phyloP scores from a whole-genome alignment of 1,140 invertebrate genomes.

The Aporrectodea caliginosa region DNA sequence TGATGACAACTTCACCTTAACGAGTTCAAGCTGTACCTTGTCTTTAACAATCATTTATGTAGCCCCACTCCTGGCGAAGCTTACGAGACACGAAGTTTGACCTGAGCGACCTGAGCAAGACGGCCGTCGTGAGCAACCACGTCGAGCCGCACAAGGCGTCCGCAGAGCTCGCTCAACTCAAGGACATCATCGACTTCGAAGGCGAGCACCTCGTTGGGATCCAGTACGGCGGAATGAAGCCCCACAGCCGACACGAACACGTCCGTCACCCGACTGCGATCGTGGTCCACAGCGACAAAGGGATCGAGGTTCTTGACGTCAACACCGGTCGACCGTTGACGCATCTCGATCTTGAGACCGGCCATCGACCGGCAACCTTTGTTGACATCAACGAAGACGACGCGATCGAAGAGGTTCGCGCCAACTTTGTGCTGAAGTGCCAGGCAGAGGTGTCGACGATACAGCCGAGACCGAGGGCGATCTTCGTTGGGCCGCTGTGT shows the following conservation, averaged over 20 bases:
- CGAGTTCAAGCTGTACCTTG: not conserved
- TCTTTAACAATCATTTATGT: not conserved
- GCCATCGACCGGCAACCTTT: not conserved
- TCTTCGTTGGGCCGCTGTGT: constrained; percentile 9
- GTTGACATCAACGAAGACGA: constrained; percentile 7
- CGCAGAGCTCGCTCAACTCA: not conserved
- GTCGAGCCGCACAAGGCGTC: not conserved
- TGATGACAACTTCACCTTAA: too few species aligned
- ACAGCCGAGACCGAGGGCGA: constrained; percentile 1
- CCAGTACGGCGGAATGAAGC: constrained; percentile 33
- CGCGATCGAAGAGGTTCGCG: not conserved
- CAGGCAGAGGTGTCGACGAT: constrained; percentile 10
- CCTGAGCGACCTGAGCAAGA: not conserved
- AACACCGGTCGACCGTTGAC: not conserved
- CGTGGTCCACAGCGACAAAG: not conserved
- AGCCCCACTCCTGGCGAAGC: not conserved
- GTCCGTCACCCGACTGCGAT: not conserved
- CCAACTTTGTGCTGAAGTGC: constrained; percentile 2
- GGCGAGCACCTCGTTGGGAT: constrained; percentile 25
- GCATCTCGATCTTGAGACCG: not conserved
- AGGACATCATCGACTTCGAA: constrained; percentile 16
- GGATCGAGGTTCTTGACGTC: not conserved
- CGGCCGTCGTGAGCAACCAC: not conserved
- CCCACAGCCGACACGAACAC: constrained; percentile 2
- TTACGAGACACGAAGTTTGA: not conserved